Base-by-base conservation (phyloP, 2,797 vertebrate genomes). In the Acropternis orthonyx region DNA sequence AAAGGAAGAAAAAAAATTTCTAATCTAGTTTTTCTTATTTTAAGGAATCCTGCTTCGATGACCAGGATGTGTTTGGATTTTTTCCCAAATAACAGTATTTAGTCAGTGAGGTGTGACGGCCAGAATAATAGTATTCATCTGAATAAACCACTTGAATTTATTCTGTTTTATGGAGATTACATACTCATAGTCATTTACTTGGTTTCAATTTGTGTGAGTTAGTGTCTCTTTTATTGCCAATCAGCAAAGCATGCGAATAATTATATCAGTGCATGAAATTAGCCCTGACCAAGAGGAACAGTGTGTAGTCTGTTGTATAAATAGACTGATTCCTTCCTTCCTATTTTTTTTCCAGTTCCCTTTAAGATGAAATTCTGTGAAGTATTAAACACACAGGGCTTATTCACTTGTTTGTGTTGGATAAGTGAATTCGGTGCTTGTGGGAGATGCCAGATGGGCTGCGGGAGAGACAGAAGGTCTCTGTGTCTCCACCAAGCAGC, bases 381-480 rank as follows among this genome's bases (percentile, higher is more conserved):
- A 82, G 83, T 82, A 63, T 61, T 44, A 88, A 85, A 28, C 82
- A 96, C 92, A 96, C 87, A 94, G 93, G 68, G 89, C 76, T 96
- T 75, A 95, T 95, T 96, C 95, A 95, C 62, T 92, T 28, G 43
- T 76, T 92, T 91, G 79, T 96, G 85, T 27, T 73, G 73, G 82
- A 7, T 1, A 5, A 95, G 87, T 95, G 95, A 97, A 96, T 96
- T 73, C 49, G 0, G 76, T 54, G 95, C 66, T 95, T 96, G 96
- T 96, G 85, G 85, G 89, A 66, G 82, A 75, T 86, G 93, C 95
- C 95, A 97, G 95, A 95, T 96, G 95, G 92, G 95, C 91, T 92
- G 91, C 16, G 41, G 2, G 11, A 37, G 51, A 46, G 39, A 92
- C 89, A 97, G 89, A 51, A 94, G 76, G 79, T 85, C 95, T 93